phyloP scores from a whole-genome alignment of 2,888 invertebrate species.

The Tetragonula carbonaria region DNA sequence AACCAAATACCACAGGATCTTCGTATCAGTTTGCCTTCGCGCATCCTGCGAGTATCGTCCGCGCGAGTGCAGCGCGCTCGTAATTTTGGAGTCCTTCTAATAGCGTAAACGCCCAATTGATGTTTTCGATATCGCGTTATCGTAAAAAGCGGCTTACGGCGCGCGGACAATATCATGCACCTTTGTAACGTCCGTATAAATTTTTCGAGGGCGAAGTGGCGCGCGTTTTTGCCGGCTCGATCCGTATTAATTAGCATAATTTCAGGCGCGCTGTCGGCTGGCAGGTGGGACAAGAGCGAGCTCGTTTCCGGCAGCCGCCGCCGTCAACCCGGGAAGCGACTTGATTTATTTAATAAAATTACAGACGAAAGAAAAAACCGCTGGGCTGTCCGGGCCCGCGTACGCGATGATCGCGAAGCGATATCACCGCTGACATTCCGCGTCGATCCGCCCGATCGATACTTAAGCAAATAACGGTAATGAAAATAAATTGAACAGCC shows the following conservation, averaged over 20 bases:
- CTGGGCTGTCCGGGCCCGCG: not conserved
- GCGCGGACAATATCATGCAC: conserved; percentile 41
- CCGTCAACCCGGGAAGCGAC: conserved; percentile 38
- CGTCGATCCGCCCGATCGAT: conserved; percentile 16
- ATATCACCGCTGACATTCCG: not conserved
- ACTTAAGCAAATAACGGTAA: conserved; percentile 38
- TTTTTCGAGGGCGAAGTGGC: conserved; percentile 31
- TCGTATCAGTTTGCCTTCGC: conserved; percentile 21
- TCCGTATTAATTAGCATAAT: conserved; percentile 69
- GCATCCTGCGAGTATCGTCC: conserved; percentile 8
- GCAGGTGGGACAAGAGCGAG: conserved; percentile 62
- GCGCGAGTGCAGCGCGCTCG: conserved; percentile 17
- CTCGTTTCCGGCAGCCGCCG: conserved; percentile 62
- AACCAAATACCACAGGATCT: not conserved
- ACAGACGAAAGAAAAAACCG: conserved; percentile 33
- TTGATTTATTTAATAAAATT: conserved; percentile 66
- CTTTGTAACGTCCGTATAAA: conserved; percentile 34
- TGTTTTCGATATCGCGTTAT: conserved; percentile 47
- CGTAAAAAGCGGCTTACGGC: conserved; percentile 30
- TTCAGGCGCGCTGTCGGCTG: conserved; percentile 57
- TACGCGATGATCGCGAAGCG: conserved; percentile 16
- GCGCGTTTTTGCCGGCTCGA: conserved; percentile 44
- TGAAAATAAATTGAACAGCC: conserved; percentile 36
- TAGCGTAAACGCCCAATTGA: conserved; percentile 43
- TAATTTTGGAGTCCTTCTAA: conserved; percentile 46